Percentiles rank a stretch among this genome's conserved stretches.
Evolutionary conservation across 2,888 invertebrate species (phyloP).

Genomic region (Melieria crassipennis): DNA sequence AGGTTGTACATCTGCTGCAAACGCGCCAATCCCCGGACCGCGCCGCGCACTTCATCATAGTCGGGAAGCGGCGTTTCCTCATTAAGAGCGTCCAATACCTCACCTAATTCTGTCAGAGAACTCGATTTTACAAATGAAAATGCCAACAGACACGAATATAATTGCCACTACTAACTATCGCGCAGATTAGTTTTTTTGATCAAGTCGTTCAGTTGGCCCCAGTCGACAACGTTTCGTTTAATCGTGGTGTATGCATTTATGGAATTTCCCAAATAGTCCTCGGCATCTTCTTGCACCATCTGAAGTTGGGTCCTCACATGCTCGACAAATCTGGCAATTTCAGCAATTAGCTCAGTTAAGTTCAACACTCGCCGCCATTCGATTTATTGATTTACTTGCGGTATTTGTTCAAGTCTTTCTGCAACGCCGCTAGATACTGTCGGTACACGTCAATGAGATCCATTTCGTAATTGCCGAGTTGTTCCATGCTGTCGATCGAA

Average conservation of each 20-base stretch:
- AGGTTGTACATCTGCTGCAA: slow-evolving; percentile 91
- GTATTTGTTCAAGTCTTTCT: slow-evolving; percentile 42
- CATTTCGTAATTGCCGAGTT: slow-evolving; percentile 44
- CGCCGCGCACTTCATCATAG: slow-evolving; percentile 89
- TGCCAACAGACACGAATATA: too few species aligned
- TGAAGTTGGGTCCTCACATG: slow-evolving; percentile 77
- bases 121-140: too few species aligned
- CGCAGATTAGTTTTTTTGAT: slow-evolving; percentile 69
- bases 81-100: slow-evolving; percentile 30
- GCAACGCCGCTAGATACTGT: slow-evolving; percentile 40
- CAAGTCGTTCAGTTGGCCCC: slow-evolving; percentile 75
- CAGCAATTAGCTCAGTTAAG: too few species aligned
- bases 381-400: slow-evolving; percentile 40
- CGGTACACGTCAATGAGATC: slow-evolving; percentile 44
- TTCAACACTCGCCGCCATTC: too few species aligned
- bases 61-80: slow-evolving; percentile 69
- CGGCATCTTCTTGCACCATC: slow-evolving; percentile 76
- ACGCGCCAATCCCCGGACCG: slow-evolving; percentile 87
- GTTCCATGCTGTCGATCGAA: slow-evolving; percentile 49
- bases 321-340: slow-evolving; percentile 63
- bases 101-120: slow-evolving; percentile 35
- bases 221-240: slow-evolving; percentile 88
- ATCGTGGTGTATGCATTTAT: slow-evolving; percentile 91
- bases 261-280: slow-evolving; percentile 84
- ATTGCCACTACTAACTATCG: slow-evolving; percentile 59